Evolutionary conservation across 2,113 vertebrate genomes (phyloP).

Genomic region (Erinaceus europaeus): DNA sequence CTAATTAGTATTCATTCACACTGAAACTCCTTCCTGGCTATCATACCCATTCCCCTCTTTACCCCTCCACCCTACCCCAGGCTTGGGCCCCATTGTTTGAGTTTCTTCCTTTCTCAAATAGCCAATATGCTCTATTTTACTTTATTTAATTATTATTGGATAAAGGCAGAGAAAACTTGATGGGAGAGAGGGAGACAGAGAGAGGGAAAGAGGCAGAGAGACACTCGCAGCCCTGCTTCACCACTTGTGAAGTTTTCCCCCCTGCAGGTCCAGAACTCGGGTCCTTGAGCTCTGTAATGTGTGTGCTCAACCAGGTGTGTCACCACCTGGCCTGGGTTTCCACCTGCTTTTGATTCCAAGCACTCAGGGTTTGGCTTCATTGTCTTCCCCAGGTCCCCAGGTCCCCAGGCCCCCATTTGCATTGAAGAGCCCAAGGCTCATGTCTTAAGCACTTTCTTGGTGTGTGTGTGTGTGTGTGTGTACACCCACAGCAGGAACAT

Average conservation of each 20-base stretch:
- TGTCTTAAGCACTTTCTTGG: background rate
- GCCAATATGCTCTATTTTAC: no score
- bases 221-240: no score
- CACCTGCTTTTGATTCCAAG: background rate
- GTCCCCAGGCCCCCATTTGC: background rate
- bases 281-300: no score
- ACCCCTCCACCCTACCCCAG: background rate
- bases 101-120: background rate
- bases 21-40: slow-evolving; percentile 76
- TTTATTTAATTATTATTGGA: no score
- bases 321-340: no score
- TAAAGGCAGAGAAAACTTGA: no score
- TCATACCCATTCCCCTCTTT: slow-evolving; percentile 27
- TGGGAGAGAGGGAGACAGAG: no score
- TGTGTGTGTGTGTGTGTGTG: background rate
- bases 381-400: background rate
- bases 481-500: background rate
- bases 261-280: no score
- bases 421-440: background rate
- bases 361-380: background rate
- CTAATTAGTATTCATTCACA: slow-evolving; percentile 86
- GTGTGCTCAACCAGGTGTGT: no score
- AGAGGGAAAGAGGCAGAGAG: no score
- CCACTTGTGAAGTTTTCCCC: no score
- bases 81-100: slow-evolving; percentile 62